phyloP scores from a whole-genome alignment of 2,797 vertebrate genomes.

The Euphonia xanthogaster region DNA sequence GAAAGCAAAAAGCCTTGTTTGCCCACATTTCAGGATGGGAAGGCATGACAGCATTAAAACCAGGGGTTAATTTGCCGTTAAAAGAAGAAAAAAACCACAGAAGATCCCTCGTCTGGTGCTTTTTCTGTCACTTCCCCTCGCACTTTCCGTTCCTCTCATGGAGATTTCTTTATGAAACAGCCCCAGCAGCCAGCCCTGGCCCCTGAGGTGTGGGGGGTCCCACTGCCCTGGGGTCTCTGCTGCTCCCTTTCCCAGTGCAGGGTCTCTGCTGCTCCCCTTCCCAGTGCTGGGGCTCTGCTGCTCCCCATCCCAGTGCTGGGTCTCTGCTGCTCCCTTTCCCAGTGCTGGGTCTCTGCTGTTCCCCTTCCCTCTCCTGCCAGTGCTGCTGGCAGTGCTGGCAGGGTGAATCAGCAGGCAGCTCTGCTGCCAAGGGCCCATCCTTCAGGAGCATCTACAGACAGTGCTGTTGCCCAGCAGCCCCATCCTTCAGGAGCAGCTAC shows the following conservation, averaged over 20 bases:
- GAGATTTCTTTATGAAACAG: neutral
- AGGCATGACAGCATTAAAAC: constrained; percentile 22
- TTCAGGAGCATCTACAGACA: constrained; percentile 27
- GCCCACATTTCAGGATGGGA: neutral
- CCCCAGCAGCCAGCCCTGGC: neutral
- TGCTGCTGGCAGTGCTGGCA: neutral
- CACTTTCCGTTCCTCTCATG: neutral
- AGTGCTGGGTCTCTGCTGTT: neutral
- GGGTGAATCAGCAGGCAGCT: neutral
- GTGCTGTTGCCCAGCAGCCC: constrained; percentile 1
- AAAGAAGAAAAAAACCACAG: neutral
- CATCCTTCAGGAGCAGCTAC: constrained; percentile 25
- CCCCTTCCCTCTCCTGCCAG: neutral
- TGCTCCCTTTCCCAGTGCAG: too few species aligned
- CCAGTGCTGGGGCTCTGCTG: neutral
- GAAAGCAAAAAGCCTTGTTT: constrained; percentile 2
- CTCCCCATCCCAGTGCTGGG: too few species aligned
- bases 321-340: too few species aligned
- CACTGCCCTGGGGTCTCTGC: neutral
- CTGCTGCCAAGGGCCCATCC: neutral
- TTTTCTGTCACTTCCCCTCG: constrained; percentile 16
- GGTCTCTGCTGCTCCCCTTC: neutral
- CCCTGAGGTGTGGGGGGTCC: fast-evolving
- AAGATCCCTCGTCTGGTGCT: neutral
- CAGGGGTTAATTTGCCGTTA: constrained; percentile 33